phyloP scores from a whole-genome alignment of 2,888 invertebrate genomes.

The Sepioteuthis lessoniana region DNA sequence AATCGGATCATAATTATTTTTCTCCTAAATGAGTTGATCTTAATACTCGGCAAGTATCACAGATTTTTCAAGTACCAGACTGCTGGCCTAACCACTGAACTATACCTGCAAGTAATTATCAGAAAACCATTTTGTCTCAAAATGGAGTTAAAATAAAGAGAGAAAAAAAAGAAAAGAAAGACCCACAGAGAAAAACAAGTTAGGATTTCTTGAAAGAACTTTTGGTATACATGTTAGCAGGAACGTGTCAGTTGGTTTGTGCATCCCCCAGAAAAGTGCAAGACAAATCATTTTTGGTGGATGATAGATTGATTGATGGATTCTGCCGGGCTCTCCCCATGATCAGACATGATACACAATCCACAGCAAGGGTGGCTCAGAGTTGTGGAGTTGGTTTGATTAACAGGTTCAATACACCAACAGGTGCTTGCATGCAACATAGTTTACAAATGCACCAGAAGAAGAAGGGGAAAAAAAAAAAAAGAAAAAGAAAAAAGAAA shows the following conservation, averaged over 20 bases:
- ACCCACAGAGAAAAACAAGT: background rate
- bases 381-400: too few species aligned
- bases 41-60: background rate
- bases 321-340: too few species aligned
- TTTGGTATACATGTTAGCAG: background rate
- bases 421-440: too few species aligned
- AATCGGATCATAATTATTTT: background rate
- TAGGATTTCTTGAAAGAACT: background rate
- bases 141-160: background rate
- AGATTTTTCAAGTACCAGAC: background rate
- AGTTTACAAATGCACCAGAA: too few species aligned
- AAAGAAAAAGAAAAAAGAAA: background rate
- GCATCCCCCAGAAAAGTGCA: background rate
- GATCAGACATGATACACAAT: too few species aligned
- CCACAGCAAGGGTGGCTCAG: too few species aligned
- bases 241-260: background rate
- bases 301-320: too few species aligned
- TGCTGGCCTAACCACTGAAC: background rate
- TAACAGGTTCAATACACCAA: too few species aligned
- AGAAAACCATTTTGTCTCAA: background rate
- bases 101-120: background rate
- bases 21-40: too few species aligned
- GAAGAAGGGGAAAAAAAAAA: background rate
- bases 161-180: background rate
- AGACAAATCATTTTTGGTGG: background rate